Evolutionary conservation across 2,888 invertebrate genomes (phyloP).

Genomic region (Cremastinae sp.): DNA sequence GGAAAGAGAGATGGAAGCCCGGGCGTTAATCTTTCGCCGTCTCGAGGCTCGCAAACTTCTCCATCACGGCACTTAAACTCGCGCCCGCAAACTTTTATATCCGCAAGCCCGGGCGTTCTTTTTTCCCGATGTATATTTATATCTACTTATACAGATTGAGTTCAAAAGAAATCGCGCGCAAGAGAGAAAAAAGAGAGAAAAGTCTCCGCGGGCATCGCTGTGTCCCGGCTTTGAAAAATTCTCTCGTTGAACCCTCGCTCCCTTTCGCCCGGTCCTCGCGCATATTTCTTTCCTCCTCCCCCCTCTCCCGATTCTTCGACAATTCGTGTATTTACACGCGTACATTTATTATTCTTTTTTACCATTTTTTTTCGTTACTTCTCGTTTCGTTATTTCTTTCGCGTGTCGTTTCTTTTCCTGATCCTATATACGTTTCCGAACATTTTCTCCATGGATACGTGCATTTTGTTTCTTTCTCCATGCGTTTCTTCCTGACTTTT

Average conservation of each 20-base stretch:
- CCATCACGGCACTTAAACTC: slow-evolving; percentile 3
- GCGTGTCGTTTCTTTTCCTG: slow-evolving; percentile 6
- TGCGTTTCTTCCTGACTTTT: not conserved
- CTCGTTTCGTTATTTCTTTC: slow-evolving; percentile 1
- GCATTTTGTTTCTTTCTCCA: not conserved
- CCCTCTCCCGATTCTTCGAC: slow-evolving; percentile 1
- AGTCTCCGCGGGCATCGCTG: slow-evolving; percentile 15
- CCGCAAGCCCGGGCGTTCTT: not conserved
- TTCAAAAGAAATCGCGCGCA: slow-evolving; percentile 60
- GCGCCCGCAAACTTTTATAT: not conserved
- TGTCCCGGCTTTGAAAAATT: slow-evolving; percentile 56
- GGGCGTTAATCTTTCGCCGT: slow-evolving; percentile 57
- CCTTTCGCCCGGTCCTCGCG: slow-evolving; percentile 5
- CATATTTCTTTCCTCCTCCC: slow-evolving; percentile 3
- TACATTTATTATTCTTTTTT: slow-evolving; percentile 23
- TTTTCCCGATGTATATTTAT: slow-evolving; percentile 20
- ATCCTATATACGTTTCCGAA: not conserved
- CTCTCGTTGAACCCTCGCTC: slow-evolving; percentile 45
- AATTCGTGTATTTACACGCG: slow-evolving; percentile 38
- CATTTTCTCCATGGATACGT: not conserved
- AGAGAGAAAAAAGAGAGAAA: no score
- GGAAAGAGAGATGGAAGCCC: slow-evolving; percentile 26
- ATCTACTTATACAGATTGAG: slow-evolving; percentile 37
- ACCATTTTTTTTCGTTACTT: slow-evolving; percentile 17
- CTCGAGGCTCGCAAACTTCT: slow-evolving; percentile 36